Base-by-base conservation (phyloP, 2,888 invertebrate genomes). In the Choristoneura rosaceana region DNA sequence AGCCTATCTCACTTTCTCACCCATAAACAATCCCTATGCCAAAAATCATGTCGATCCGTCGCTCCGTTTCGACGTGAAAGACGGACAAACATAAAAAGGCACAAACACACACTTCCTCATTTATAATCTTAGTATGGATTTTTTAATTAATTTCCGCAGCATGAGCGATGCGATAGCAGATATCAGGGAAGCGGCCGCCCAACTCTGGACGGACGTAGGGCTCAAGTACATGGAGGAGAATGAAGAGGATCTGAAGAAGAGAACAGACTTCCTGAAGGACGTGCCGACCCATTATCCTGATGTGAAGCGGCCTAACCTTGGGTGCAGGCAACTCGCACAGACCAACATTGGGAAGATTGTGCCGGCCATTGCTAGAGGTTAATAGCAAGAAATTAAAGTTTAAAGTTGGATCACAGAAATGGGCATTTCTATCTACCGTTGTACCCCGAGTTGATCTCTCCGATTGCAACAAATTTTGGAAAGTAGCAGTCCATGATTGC, bases 191-290 rank as follows among this genome's bases (percentile, higher is more conserved):
- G 95, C 95, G 76, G 96, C 97, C 0, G 85, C 88, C 1, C 89
- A 92, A 1, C 86, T 96, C 1, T 98, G 98, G 98, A 85, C 94
- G 1, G 92, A 95, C 77, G 95, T 96, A 76, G 99, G 99, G 0
- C 86, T 96, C 52, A 96, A 96, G 77, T 99, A 96, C 88, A 95
- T 97, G 87, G 94, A 96, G 58, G 99, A 99, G 87, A 99, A 99
- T 89, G 97, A 98, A 81, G 95, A 96, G 60, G 98, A 99, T 74
- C 89, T 98, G 0, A 98, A 98, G 84, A 97, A 98, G 84, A 96
- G 96, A 87, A 89, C 97, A 66, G 98, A 98, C 87, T 97, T 97
- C 85, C 94, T 96, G 9, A 95, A 95, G 70, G 94, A 95, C 67
- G 90, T 94, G 3, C 96, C 96, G 0, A 83, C 91, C 4, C 96